phyloP scores from a whole-genome alignment of 2,113 vertebrate genomes.

The Megaceryle maxima region DNA sequence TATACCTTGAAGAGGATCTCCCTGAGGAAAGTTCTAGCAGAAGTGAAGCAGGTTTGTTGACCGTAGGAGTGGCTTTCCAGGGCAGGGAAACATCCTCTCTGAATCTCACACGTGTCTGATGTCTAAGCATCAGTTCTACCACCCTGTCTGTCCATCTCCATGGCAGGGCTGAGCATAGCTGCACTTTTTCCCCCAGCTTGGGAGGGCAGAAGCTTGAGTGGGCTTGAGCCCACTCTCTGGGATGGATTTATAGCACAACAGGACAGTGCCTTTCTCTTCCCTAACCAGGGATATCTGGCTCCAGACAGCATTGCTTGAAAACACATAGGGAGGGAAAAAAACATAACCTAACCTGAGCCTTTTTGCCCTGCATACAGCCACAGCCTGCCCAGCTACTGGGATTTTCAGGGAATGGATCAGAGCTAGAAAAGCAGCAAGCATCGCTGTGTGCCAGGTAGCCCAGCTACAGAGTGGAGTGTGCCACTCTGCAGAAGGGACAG shows the following conservation, averaged over 20 bases:
- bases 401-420: not conserved
- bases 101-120: not conserved
- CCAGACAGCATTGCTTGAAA: not conserved
- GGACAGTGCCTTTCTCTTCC: not conserved
- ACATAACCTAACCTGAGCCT: rapidly evolving
- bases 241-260: not conserved
- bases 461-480: not conserved
- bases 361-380: not conserved
- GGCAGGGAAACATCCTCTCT: not conserved
- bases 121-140: not conserved
- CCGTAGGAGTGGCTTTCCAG: not conserved
- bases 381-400: not conserved
- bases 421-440: not conserved
- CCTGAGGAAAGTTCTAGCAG: not conserved
- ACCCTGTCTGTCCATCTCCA: not conserved
- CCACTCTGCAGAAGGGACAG: not conserved
- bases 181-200: not conserved
- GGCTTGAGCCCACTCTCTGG: not conserved
- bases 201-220: not conserved
- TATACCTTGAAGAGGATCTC: not conserved
- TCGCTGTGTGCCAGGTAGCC: not conserved
- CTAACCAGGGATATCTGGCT: not conserved
- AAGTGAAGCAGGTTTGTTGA: not conserved
- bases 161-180: not conserved
- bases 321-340: not conserved